Percentiles rank a stretch among this genome's conserved stretches.
phyloP scores from a whole-genome alignment of 2,888 invertebrate species.

The Gastrophysa polygoni region DNA sequence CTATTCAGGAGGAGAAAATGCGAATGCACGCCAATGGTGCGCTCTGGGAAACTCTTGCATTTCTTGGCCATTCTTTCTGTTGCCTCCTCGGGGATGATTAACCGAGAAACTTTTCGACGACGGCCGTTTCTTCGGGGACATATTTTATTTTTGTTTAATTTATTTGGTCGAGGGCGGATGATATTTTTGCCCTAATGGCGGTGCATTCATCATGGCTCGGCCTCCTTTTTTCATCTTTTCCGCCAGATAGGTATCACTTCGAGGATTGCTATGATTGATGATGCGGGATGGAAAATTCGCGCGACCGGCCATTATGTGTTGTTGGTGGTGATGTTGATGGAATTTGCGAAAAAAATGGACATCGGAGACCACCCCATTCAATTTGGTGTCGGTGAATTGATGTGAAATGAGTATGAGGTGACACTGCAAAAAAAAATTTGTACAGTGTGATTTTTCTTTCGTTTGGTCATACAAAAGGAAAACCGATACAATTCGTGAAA shows the following conservation, averaged over 20 bases:
- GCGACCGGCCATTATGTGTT: background rate
- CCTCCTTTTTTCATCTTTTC: constrained; percentile 17
- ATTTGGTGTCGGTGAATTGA: background rate
- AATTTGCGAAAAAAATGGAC: background rate
- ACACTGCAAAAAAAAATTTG: too few relatives aligned
- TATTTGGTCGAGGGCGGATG: constrained; percentile 24
- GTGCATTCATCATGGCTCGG: constrained; percentile 17
- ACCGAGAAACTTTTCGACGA: constrained; percentile 21
- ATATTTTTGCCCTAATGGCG: constrained; percentile 22
- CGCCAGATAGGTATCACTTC: constrained; percentile 24
- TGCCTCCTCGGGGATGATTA: constrained; percentile 22
- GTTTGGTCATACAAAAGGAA: too few relatives aligned
- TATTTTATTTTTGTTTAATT: constrained; percentile 33
- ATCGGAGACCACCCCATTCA: too few relatives aligned
- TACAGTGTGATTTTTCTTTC: too few relatives aligned
- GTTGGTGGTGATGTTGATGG: background rate
- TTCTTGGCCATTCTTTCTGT: background rate
- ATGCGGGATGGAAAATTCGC: constrained; percentile 9
- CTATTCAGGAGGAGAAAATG: too few relatives aligned
- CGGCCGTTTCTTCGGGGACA: constrained; percentile 25
- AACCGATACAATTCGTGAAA: too few relatives aligned
- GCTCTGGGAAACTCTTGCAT: background rate
- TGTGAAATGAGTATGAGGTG: background rate
- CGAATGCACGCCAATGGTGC: too few relatives aligned
- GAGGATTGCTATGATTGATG: constrained; percentile 20